Percentiles rank a stretch among this genome's conserved stretches.
Conservation (phyloP, 2,113 vertebrate species). For the Cynocephalus volans region DNA sequence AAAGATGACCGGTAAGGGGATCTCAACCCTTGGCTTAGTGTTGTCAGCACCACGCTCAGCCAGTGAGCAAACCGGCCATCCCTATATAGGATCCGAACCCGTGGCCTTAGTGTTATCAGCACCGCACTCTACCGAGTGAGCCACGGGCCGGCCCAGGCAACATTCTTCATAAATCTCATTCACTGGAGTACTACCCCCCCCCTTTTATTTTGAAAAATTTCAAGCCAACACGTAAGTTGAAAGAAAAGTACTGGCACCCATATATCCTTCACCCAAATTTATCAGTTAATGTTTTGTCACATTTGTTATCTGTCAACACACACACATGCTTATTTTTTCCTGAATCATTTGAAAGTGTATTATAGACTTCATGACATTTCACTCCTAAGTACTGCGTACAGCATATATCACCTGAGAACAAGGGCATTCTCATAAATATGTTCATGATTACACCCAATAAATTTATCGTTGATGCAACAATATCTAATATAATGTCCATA, state of each 20-base stretch:
- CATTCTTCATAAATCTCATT: not conserved
- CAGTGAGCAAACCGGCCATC: too few relatives aligned
- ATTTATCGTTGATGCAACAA: not conserved
- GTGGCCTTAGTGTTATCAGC: too few relatives aligned
- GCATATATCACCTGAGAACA: not conserved
- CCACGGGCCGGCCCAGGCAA: too few relatives aligned
- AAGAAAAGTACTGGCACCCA: not conserved
- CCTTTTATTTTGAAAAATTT: constrained; percentile 44
- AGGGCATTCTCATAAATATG: not conserved
- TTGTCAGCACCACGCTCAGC: too few relatives aligned
- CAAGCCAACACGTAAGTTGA: not conserved
- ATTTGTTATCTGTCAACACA: not conserved
- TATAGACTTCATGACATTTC: not conserved
- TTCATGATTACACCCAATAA: not conserved
- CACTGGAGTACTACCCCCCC: not conserved
- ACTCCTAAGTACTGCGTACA: not conserved
- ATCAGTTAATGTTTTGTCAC: not conserved
- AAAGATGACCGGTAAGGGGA: too few relatives aligned
- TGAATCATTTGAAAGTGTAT: not conserved
- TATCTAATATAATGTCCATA: not conserved
- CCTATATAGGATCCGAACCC: too few relatives aligned
- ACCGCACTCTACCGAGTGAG: too few relatives aligned
- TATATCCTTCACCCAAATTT: not conserved
- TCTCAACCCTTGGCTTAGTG: too few relatives aligned
- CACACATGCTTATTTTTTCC: not conserved